Evolutionary conservation across 2,888 invertebrate species (phyloP).

Genomic region (Melitaea athalia): DNA sequence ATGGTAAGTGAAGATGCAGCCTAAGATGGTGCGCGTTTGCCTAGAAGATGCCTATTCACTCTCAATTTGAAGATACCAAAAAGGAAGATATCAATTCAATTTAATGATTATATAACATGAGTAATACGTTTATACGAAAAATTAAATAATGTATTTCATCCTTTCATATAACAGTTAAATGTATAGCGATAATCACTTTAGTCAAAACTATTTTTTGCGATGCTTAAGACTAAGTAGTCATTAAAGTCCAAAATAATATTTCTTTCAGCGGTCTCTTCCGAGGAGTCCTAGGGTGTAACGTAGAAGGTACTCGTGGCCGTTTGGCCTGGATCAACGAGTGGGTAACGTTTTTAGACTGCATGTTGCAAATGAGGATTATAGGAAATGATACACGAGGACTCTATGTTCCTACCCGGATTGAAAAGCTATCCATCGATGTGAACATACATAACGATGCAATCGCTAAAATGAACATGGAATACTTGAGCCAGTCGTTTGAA

Average conservation of each 20-base stretch:
- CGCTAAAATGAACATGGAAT: constrained; percentile 71
- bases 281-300: constrained; percentile 80
- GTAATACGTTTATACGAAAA: too few relatives aligned
- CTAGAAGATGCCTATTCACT: too few relatives aligned
- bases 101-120: too few relatives aligned
- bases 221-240: neutral
- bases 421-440: constrained; percentile 86
- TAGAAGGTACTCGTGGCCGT: constrained; percentile 76
- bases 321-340: constrained; percentile 91
- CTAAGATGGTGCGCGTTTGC: too few relatives aligned
- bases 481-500: constrained; percentile 70
- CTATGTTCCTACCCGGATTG: constrained; percentile 88
- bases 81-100: too few relatives aligned
- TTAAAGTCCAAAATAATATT: neutral
- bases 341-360: constrained; percentile 94
- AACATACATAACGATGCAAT: constrained; percentile 81
- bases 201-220: neutral
- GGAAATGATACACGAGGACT: constrained; percentile 86
- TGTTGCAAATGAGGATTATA: constrained; percentile 92
- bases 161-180: too few relatives aligned
- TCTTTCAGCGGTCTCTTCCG: constrained; percentile 80
- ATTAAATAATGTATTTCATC: too few relatives aligned
- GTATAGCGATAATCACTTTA: too few relatives aligned
- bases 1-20: too few relatives aligned
- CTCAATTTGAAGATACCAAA: too few relatives aligned